phyloP scores from a whole-genome alignment of 2,797 vertebrate species.

The Notolepis coatsorum region DNA sequence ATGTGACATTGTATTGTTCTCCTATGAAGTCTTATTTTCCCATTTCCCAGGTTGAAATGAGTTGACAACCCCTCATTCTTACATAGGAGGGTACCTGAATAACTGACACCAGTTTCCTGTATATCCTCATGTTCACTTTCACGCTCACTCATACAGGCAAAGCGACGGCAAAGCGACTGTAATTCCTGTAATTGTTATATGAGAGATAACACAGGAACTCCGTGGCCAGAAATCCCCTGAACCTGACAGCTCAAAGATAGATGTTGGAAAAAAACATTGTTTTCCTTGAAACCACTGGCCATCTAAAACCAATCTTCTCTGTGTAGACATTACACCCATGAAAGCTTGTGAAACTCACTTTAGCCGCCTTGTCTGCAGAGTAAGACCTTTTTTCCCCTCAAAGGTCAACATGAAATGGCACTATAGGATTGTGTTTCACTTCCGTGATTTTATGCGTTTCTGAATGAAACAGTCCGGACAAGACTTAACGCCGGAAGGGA shows the following conservation, averaged over 20 bases:
- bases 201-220: constrained; percentile 68
- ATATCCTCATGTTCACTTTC: constrained; percentile 55
- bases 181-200: constrained; percentile 75
- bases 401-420: no score
- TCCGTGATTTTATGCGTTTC: no score
- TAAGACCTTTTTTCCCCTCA: background rate
- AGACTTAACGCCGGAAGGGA: no score
- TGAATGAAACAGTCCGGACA: no score
- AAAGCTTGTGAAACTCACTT: constrained; percentile 20
- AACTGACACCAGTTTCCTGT: constrained; percentile 13
- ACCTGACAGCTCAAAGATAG: constrained; percentile 48
- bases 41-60: background rate
- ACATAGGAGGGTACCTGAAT: background rate
- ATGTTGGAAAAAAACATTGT: constrained; percentile 29
- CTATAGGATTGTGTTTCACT: no score
- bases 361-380: background rate
- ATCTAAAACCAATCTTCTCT: constrained; percentile 8
- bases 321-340: constrained; percentile 8
- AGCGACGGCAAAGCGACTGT: constrained; percentile 34
- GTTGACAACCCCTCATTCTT: background rate
- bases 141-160: constrained; percentile 43
- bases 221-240: constrained; percentile 50
- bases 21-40: background rate
- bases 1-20: background rate
- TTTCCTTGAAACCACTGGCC: constrained; percentile 13